Percentiles rank a stretch among this genome's conserved stretches.
Evolutionary conservation across 2,888 invertebrate genomes (phyloP).

Genomic region (Euproctis similis): DNA sequence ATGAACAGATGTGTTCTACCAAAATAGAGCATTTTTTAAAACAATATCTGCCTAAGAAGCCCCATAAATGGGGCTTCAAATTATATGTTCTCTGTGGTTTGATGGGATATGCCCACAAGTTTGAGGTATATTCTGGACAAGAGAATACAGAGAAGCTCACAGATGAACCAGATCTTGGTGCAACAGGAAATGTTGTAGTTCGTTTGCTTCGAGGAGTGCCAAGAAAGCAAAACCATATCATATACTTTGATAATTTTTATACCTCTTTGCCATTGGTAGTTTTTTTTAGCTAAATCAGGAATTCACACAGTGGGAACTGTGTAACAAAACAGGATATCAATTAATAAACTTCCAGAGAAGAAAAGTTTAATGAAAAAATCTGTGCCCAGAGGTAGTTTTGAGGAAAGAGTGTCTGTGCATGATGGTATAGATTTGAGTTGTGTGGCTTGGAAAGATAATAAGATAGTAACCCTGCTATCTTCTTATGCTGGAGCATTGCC

Average conservation of each 20-base stretch:
- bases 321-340: constrained; percentile 24
- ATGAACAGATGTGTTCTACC: too few species aligned
- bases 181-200: constrained; percentile 11
- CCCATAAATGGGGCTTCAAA: constrained; percentile 7
- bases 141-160: constrained; percentile 27
- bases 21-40: too few species aligned
- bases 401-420: constrained; percentile 31
- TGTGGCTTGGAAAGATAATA: constrained; percentile 37
- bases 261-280: constrained; percentile 24
- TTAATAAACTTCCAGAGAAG: constrained; percentile 18
- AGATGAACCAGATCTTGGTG: constrained; percentile 11
- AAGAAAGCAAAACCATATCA: constrained; percentile 25
- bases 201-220: constrained; percentile 26
- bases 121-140: constrained; percentile 25
- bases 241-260: constrained; percentile 13
- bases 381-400: constrained; percentile 34
- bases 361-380: constrained; percentile 35
- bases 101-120: constrained; percentile 6
- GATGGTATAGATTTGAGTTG: constrained; percentile 31
- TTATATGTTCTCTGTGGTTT: constrained; percentile 7
- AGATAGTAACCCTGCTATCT: constrained; percentile 31
- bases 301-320: constrained; percentile 28
- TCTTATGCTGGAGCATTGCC: constrained; percentile 33
- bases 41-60: too few species aligned
- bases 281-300: constrained; percentile 26